These are phyloP conservation scores for Parnassius glacialis DNA, from an alignment of 2,888 invertebrate genomes.

Conservation along the genomic window DNA sequence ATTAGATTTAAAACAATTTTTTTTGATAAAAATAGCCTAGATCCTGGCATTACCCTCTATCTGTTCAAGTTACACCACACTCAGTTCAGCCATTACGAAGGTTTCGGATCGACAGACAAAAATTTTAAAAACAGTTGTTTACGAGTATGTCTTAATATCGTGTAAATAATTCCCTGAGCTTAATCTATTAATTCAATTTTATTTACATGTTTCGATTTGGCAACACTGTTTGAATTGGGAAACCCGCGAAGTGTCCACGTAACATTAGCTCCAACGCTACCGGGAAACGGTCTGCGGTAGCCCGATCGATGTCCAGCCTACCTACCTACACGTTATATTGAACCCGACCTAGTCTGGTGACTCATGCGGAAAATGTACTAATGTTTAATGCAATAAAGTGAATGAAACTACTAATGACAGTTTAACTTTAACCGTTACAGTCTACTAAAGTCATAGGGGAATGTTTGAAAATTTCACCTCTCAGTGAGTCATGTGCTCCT, in stretches of 20 bases:
- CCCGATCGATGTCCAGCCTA: constrained; percentile 1
- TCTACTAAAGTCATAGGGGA: too few relatives aligned
- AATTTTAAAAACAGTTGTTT: neutral
- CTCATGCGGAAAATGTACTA: neutral
- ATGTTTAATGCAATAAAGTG: too few relatives aligned
- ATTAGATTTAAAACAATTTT: too few relatives aligned
- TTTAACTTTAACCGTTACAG: too few relatives aligned
- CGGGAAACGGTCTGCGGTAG: constrained; percentile 9
- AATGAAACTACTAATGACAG: too few relatives aligned
- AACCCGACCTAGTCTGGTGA: neutral
- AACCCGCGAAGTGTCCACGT: constrained; percentile 16
- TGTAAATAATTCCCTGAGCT: too few relatives aligned
- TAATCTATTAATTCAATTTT: too few relatives aligned
- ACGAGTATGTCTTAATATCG: neutral
- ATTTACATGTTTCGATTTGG: neutral
- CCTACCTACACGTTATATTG: too few relatives aligned
- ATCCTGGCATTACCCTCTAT: neutral
- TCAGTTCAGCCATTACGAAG: neutral
- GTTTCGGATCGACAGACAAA: too few relatives aligned
- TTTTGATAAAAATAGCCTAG: neutral
- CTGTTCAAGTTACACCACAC: neutral
- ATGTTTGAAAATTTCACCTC: too few relatives aligned
- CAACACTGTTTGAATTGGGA: constrained; percentile 6
- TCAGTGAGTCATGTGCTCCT: too few relatives aligned
- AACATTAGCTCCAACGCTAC: neutral